Percentiles rank a stretch among this genome's conserved stretches.
Conservation (phyloP, 2,113 vertebrate species). For the Zapus hudsonius region DNA sequence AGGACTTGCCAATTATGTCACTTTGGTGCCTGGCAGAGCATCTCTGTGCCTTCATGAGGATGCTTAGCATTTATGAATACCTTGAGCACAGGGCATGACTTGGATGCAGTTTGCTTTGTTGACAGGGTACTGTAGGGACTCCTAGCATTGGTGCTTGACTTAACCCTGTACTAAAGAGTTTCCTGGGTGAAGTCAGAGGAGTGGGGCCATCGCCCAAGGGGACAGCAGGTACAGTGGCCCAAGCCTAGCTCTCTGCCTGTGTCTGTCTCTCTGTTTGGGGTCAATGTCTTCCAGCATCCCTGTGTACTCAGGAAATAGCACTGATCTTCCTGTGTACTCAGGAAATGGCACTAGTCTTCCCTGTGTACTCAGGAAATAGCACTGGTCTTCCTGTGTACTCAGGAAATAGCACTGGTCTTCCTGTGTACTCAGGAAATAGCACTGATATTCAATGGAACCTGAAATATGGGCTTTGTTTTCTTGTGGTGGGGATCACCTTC, state of each 20-base stretch:
- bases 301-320: not conserved
- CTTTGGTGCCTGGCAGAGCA: not conserved
- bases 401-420: no score
- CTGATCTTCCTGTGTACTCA: no score
- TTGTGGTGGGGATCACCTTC: not conserved
- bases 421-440: no score
- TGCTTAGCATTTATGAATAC: no score
- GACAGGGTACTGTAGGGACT: not conserved
- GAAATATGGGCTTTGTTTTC: not conserved
- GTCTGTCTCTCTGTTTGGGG: not conserved
- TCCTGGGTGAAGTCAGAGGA: not conserved
- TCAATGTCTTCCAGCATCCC: not conserved
- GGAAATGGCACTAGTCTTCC: no score
- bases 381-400: no score
- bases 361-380: no score
- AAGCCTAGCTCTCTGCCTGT: not conserved
- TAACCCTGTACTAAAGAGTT: not conserved
- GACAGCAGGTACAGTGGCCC: not conserved
- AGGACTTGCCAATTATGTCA: not conserved
- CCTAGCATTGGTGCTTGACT: not conserved
- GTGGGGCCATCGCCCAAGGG: not conserved
- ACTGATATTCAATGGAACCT: no score
- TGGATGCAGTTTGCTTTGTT: not conserved
- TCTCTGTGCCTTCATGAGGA: not conserved
- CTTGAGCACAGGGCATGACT: fast-evolving